These are phyloP conservation scores for Falco peregrinus DNA, from an alignment of 2,797 vertebrate genomes.

Conservation along the genomic window DNA sequence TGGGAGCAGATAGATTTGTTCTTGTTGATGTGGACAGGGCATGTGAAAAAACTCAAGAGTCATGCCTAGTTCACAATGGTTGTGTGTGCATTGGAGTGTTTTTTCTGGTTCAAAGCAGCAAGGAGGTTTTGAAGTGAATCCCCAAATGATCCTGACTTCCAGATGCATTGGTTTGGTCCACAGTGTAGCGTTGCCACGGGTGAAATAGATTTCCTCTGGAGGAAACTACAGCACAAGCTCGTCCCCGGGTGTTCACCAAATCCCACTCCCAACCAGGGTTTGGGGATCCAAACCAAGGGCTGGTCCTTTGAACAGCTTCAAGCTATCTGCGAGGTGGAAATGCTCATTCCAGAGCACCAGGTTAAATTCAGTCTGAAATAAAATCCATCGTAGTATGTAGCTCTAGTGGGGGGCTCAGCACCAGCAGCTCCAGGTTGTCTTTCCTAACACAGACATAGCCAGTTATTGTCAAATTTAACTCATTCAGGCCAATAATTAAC, in stretches of 20 bases:
- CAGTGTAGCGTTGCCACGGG: fast-evolving
- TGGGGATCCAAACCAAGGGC: neutral
- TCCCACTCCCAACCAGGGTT: neutral
- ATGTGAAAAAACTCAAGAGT: neutral
- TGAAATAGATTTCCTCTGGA: neutral
- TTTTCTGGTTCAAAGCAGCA: neutral
- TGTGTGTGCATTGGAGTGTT: fast-evolving
- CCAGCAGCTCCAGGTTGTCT: neutral
- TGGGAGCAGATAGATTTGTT: neutral
- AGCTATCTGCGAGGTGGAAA: neutral
- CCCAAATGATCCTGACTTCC: neutral
- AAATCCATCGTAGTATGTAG: neutral
- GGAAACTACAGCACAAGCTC: neutral
- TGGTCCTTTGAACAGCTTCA: neutral
- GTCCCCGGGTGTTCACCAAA: neutral
- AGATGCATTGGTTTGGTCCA: neutral
- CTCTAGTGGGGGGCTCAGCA: neutral
- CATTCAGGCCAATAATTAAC: neutral
- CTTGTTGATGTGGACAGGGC: neutral
- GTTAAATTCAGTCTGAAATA: neutral
- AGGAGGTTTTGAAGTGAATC: neutral
- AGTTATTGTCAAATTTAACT: neutral
- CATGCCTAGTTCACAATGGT: fast-evolving
- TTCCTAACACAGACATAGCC: neutral
- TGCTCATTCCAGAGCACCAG: neutral